phyloP scores from a whole-genome alignment of 2,113 vertebrate species.

The Onychorhynchus coronatus region DNA sequence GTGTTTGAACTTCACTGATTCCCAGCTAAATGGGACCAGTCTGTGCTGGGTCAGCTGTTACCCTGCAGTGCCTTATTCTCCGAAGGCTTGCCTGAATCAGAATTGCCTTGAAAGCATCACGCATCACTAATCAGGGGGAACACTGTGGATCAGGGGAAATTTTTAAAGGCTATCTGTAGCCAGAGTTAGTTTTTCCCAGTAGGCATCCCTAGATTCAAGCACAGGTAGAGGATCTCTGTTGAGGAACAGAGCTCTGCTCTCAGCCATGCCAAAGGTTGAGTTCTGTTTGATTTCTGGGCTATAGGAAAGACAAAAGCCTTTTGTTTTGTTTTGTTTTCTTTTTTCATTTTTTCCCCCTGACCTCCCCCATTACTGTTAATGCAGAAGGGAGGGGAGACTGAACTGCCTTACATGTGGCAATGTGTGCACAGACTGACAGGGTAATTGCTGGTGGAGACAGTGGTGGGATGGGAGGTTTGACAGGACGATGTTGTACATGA shows the following conservation, averaged over 20 bases:
- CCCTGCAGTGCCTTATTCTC: background rate
- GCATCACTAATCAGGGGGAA: background rate
- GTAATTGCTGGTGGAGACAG: background rate
- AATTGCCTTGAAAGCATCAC: background rate
- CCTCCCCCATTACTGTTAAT: background rate
- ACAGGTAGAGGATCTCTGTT: background rate
- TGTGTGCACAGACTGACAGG: background rate
- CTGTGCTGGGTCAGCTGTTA: slow-evolving; percentile 10
- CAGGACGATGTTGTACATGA: background rate
- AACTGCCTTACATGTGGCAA: background rate
- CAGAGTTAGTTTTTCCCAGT: background rate
- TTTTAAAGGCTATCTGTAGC: background rate
- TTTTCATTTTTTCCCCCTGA: background rate
- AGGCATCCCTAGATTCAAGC: background rate
- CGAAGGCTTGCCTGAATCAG: background rate
- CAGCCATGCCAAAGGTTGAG: background rate
- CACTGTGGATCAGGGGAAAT: background rate
- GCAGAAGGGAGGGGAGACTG: background rate
- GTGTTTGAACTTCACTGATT: background rate
- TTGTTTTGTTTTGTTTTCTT: background rate
- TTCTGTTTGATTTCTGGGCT: background rate
- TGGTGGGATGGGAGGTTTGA: background rate
- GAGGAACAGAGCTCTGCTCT: background rate
- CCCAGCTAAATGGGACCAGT: background rate
- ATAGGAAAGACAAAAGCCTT: background rate